Evolutionary conservation across 2,797 vertebrate genomes (phyloP), one percentile per base, ranked within the genome.

Genomic region (Sandelia bainsii): DNA sequence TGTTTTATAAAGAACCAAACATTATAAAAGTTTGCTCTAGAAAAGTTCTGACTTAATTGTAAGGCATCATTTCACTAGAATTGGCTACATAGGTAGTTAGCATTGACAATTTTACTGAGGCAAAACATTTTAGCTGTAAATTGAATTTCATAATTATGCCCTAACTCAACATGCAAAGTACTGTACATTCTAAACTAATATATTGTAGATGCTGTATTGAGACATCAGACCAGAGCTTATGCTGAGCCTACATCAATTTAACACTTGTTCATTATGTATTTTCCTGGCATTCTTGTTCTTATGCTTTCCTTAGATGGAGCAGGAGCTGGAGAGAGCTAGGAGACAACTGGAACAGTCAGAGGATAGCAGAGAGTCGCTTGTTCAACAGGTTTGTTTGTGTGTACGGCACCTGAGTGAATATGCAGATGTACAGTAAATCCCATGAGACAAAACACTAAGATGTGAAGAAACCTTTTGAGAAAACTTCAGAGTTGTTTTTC

Each of bases 291-390:
- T 63, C 37, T 72, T 67, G 8, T 45, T 12, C 14, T 39, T 64
- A 11, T 62, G 16, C 23, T 68, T 4, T 62, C 10, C 29, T 57
- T 23, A 99, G 97, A 93, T 96, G 90, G 94, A 96, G 77, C 92
- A 94, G 77, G 96, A 98, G 78, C 89, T 98, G 88, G 92, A 96
- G 56, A 88, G 86, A 59, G 95, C 94, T 5, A 92, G 75, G 69
- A 94, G 93, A 80, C 91, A 92, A 48, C 66, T 98, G 75, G 92
- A 93, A 67, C 94, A 96, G 80, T 96, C 96, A 5, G 97, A 98
- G 92, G 93, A 93, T 52, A 95, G 88, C 85, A 94, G 94, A 91
- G 95, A 96, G 82, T 84, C 92, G 62, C 96, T 99, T 65, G 83
- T 93, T 75, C 94, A 91, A 76, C 96, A 98, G 96, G 97, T 98